Evolutionary conservation across 2,888 invertebrate genomes (phyloP).

Genomic region (Philopedon plagiatum): DNA sequence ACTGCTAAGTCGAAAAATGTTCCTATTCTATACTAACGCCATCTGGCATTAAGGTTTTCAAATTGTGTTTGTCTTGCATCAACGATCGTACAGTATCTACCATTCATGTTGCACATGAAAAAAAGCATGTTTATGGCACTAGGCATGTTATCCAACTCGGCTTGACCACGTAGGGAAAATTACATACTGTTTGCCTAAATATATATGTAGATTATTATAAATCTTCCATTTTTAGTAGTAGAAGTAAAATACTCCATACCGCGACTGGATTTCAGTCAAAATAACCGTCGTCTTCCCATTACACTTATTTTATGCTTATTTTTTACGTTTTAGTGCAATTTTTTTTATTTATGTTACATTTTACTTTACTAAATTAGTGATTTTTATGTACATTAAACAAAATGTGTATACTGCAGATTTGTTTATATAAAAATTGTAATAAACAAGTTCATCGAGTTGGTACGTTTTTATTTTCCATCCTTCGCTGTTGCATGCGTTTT

Average conservation of each 20-base stretch:
- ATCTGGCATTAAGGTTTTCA: too few relatives aligned
- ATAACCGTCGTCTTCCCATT: background rate
- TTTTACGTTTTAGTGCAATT: slow-evolving; percentile 36
- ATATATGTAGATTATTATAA: background rate
- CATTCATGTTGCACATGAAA: too few relatives aligned
- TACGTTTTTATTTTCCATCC: slow-evolving; percentile 31
- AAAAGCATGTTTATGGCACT: too few relatives aligned
- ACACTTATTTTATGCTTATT: slow-evolving; percentile 4
- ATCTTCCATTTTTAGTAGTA: background rate
- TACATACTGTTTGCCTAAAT: too few relatives aligned
- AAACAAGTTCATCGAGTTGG: slow-evolving; percentile 40
- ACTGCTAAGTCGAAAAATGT: too few relatives aligned
- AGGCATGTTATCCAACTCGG: too few relatives aligned
- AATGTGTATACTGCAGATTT: slow-evolving; percentile 45
- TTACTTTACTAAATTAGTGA: slow-evolving; percentile 26
- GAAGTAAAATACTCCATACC: background rate
- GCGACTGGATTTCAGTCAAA: background rate
- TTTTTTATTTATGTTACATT: slow-evolving; percentile 23
- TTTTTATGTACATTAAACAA: slow-evolving; percentile 26
- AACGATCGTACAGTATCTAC: too few relatives aligned
- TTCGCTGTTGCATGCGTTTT: slow-evolving; percentile 29
- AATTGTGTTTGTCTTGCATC: too few relatives aligned
- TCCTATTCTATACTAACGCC: too few relatives aligned
- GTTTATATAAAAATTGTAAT: slow-evolving; percentile 45
- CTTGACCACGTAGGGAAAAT: too few relatives aligned